Evolutionary conservation across 2,113 vertebrate genomes (phyloP).

Genomic region (Ageneiosus marmoratus): DNA sequence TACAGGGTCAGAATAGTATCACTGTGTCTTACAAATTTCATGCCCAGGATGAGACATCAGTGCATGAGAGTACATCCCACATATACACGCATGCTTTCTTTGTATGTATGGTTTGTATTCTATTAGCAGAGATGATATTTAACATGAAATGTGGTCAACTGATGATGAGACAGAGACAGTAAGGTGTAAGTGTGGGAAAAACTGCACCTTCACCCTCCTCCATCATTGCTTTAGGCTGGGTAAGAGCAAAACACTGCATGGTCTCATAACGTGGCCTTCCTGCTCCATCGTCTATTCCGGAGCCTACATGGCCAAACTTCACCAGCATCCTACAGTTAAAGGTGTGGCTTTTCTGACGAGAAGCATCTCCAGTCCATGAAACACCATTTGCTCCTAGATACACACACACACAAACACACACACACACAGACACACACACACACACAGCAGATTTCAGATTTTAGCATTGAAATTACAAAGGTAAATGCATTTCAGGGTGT

Average conservation of each 20-base stretch:
- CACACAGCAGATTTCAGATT: constrained; percentile 2
- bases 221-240: constrained; percentile 95
- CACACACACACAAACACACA: background rate
- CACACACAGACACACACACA: constrained; percentile 32
- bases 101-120: background rate
- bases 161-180: too few relatives aligned
- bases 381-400: constrained; percentile 82
- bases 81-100: background rate
- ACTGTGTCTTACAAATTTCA: too few relatives aligned
- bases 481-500: background rate
- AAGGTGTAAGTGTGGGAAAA: background rate
- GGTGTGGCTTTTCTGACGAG: constrained; percentile 92
- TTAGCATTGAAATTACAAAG: background rate
- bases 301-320: constrained; percentile 76
- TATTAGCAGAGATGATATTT: background rate
- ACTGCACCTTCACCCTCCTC: constrained; percentile 92
- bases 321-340: constrained; percentile 96
- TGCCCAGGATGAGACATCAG: background rate
- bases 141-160: background rate
- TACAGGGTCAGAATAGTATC: background rate
- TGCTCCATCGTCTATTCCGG: constrained; percentile 76
- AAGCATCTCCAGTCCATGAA: constrained; percentile 86
- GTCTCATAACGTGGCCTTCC: constrained; percentile 87
- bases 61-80: background rate
- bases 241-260: constrained; percentile 98